These are phyloP conservation scores for Parazoanthus swiftii DNA, from an alignment of 92 coral and sea anemone genomes.

Conservation along the genomic window DNA sequence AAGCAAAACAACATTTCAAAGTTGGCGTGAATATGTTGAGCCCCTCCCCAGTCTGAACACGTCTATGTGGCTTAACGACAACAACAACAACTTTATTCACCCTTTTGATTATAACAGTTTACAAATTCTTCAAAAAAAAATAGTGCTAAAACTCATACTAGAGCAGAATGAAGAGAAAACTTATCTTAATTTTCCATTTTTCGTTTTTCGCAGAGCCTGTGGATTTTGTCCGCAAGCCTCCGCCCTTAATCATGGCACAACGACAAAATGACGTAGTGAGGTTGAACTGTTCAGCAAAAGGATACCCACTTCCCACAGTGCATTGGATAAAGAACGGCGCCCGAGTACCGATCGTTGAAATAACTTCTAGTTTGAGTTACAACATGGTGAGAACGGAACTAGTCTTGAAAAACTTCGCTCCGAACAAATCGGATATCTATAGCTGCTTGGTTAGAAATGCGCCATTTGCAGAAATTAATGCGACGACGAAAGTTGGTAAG, in stretches of 20 bases:
- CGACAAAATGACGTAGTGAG: background rate
- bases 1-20: too few species aligned
- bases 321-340: background rate
- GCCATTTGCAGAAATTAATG: background rate
- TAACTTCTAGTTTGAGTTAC: background rate
- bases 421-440: background rate
- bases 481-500: background rate
- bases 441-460: background rate
- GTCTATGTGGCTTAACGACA: too few species aligned
- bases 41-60: too few species aligned
- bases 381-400: background rate
- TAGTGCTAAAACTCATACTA: too few species aligned
- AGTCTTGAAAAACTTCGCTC: background rate
- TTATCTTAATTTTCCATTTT: too few species aligned
- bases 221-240: background rate
- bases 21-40: too few species aligned
- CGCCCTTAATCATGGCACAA: background rate
- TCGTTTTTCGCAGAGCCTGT: background rate
- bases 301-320: background rate
- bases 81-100: too few species aligned
- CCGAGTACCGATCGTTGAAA: background rate
- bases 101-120: too few species aligned
- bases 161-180: too few species aligned
- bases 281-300: background rate
- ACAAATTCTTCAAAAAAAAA: too few species aligned